Evolutionary conservation across 2,113 vertebrate species (phyloP), one percentile per base, ranked within the genome.

Genomic region (Camelus bactrianus): DNA sequence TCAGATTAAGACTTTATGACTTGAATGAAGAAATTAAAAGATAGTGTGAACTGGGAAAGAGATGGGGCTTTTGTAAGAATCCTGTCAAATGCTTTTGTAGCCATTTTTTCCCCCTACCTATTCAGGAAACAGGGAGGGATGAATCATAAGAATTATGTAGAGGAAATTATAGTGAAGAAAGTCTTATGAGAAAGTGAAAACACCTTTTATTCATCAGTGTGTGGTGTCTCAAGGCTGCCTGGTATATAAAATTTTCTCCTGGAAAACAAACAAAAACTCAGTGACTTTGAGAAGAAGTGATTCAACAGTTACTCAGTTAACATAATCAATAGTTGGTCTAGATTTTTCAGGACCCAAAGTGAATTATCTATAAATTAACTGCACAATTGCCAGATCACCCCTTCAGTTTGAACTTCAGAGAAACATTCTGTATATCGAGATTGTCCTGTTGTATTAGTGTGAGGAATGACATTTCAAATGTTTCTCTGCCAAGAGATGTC

Each of bases 321-420:
- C 52, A 60, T 96, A 69, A 72, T 60, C 52, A 79, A 35, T 64
- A 46, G 60, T 50, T 85, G 22, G 35, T 76, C 52, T 60, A 67
- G 52, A 79, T 67, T 75, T 93, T 92, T 80, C 16, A 91, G 72
- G 72, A 80, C 76, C 60, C 84, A 69, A 14, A 62, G 38, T 80
- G 14, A 77, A 95, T 90, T 92, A 91, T 82, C 72, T 82, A 3
- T 81, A 93, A 88, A 79, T 93, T 85, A 94, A 65, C 11, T 46
- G 24, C 69, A 93, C 32, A 89, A 62, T 10, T 96, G 60, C 50
- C 91, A 94, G 58, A 70, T 67, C 56, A 69, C 22, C 32, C 13
- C 16, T 83, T 77, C 35, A 16, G 60, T 64, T 93, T 72, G 8
- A 72, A 75, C 42, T 75, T 95, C 35, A 26, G 30, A 65, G 88